Base-by-base conservation (phyloP, 2,113 vertebrate genomes). In the Psilopogon haemacephalus region DNA sequence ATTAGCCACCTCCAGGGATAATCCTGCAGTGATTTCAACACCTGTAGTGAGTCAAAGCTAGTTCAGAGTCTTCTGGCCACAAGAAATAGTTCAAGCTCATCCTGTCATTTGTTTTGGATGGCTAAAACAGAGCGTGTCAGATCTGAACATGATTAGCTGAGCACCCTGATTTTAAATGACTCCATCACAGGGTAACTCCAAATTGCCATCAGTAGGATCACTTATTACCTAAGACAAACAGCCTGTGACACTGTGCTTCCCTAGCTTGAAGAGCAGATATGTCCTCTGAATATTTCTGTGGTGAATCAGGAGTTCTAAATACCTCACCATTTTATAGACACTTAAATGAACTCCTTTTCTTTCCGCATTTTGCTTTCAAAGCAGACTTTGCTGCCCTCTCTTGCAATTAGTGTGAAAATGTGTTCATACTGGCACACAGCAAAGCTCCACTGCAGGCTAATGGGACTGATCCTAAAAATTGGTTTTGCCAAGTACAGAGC, bases 11-110 rank as follows among this genome's bases (percentile, higher is more conserved):
- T 86, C 79, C 91, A 92, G 89, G 94, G 91, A 94, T 95, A 96
- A 96, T 96, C 93, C 93, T 84, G 65, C 28, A 88, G 94, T 58
- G 91, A 96, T 96, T 96, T 96, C 96, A 96, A 95, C 91, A 95
- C 89, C 88, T 96, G 87, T 93, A 74, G 48, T 84, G 77, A 92
- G 33, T 87, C 84, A 86, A 89, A 90, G 93, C 60, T 73, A 87
- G 94, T 85, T 80, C 69, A 86, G 33, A 37, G 37, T 55, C 65
- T 87, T n/a, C 78, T 92, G 78, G 75, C 68, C 75, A 79, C 67
- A 95, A 93, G 85, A 95, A 84, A 70, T 35, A 24, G 68, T 65
- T 58, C 32, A 74, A 89, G 72, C 56, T 84, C 69, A 91, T 54
- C 65, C 70, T 76, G 65, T 63, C 74, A 73, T 89, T 97, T 96